Conservation (phyloP, 2,888 invertebrate species). For the Schizotus pectinicornis region DNA sequence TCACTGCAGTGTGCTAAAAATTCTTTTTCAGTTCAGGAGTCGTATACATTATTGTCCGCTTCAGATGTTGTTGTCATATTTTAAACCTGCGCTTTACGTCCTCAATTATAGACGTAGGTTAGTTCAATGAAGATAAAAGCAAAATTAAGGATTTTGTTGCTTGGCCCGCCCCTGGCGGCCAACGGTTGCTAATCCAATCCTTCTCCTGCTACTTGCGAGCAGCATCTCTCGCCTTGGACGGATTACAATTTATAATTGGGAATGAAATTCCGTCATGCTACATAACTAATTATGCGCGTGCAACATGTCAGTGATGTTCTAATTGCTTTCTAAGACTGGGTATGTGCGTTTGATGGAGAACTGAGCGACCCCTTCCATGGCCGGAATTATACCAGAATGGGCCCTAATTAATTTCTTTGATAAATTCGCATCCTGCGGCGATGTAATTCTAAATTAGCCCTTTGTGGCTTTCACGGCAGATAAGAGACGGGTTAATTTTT, state of each 20-base stretch:
- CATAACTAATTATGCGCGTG: slow-evolving; percentile 31
- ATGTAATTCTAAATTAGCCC: slow-evolving; percentile 24
- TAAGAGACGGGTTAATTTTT: slow-evolving; percentile 8
- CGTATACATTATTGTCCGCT: background rate
- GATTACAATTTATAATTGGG: slow-evolving; percentile 29
- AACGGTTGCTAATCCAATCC: slow-evolving; percentile 15
- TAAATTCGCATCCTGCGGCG: slow-evolving; percentile 34
- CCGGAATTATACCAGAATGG: slow-evolving; percentile 36
- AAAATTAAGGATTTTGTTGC: too few species aligned
- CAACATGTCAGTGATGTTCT: slow-evolving; percentile 27
- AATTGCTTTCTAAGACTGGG: slow-evolving; percentile 26
- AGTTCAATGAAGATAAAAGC: too few species aligned
- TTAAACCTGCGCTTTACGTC: background rate
- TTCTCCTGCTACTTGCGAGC: slow-evolving; percentile 1
- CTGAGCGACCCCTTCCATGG: slow-evolving; percentile 8
- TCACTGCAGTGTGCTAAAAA: too few species aligned
- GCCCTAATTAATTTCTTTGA: slow-evolving; percentile 40
- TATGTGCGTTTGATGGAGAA: slow-evolving; percentile 33
- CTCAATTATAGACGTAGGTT: background rate
- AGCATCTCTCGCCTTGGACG: background rate
- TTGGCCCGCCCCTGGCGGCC: slow-evolving; percentile 6
- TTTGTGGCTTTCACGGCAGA: slow-evolving; percentile 4
- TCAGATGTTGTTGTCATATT: too few species aligned
- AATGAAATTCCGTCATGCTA: slow-evolving; percentile 24
- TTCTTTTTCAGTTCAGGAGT: too few species aligned